Evolutionary conservation across 2,113 vertebrate species (phyloP), one percentile per base, ranked within the genome.

Genomic region (Heterotis niloticus): DNA sequence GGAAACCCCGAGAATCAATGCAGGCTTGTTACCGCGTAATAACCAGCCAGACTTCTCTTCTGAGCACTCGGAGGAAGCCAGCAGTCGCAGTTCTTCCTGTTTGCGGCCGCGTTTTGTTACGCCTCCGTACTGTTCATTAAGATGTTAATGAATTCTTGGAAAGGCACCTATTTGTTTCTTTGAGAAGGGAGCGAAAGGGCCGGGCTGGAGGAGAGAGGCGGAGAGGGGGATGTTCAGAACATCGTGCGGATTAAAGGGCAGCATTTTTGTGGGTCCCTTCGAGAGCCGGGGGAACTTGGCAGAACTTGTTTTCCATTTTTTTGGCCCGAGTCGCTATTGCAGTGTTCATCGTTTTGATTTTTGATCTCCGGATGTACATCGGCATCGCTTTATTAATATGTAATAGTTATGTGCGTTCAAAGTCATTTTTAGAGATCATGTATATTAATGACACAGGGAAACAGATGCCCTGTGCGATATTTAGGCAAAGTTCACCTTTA

Each of bases 101-200:
- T 75, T 70, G 64, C 68, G 56, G 79, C 75, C 60, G 14, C 81
- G 82, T 77, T 84, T 73, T 76, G 34, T 44, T 70, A 71, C 84
- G 80, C 81, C 82, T 78, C 77, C 67, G 80, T 73, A 75, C 76
- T 75, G 57, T 87, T 84, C 79, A 77, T 85, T 85, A 82, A 79
- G 80, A 83, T 29, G 77, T 78, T 80, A 80, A 87, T 79, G 69
- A 76, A 84, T 83, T 84, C 77, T 77, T 83, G 83, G 72, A 74
- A 82, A 79, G 81, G 79, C 60, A 66, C 34, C 66, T 81, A 80
- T 79, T 86, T 87, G 78, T 80, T 86, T 77, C 64, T 79, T 77
- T 76, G 73, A 74, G 34, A 44, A 75, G 79, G 74, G 80, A 81
- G 75, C 76, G 60, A 79, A 81, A 70, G n/a, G 77, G 70, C 44